Evolutionary conservation across 1,140 invertebrate species (phyloP).

Genomic region (Drosophila triauraria): DNA sequence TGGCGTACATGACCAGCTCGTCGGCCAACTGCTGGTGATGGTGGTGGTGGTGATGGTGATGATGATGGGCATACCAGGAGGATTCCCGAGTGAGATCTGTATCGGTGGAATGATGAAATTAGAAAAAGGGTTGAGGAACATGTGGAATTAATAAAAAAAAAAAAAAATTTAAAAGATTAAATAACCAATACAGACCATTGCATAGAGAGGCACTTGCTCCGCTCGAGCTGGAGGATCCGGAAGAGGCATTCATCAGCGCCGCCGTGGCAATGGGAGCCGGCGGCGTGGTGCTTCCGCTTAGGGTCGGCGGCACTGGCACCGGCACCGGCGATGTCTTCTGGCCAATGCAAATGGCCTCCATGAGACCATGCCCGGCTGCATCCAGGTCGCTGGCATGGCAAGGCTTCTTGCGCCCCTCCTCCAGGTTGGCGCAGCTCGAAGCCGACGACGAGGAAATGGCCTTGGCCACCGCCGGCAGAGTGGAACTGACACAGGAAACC

Average conservation of each 20-base stretch:
- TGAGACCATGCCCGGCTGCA: constrained; percentile 58
- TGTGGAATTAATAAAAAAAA: not conserved
- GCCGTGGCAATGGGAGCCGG: constrained; percentile 49
- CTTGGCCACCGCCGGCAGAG: constrained; percentile 69
- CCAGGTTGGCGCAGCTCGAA: constrained; percentile 56
- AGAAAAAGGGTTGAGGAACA: not conserved
- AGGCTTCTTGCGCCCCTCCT: constrained; percentile 66
- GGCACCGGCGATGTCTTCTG: constrained; percentile 40
- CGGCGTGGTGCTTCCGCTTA: constrained; percentile 54
- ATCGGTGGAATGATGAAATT: not conserved
- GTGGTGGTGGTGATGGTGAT: constrained; percentile 76
- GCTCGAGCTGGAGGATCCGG: constrained; percentile 30
- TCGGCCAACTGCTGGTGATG: constrained; percentile 73
- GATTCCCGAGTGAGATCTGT: constrained; percentile 78
- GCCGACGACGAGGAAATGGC: constrained; percentile 56
- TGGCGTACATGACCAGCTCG: constrained; percentile 78
- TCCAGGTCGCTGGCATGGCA: constrained; percentile 62
- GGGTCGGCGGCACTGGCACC: constrained; percentile 17
- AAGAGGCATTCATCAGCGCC: constrained; percentile 61
- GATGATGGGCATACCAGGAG: constrained; percentile 78
- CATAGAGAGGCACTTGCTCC: constrained; percentile 55
- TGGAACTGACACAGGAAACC: constrained; percentile 79
- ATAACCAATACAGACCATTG: constrained; percentile 52
- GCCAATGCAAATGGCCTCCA: constrained; percentile 69
- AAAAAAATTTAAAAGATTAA: not conserved